A percentile compares a stretch with the other conserved stretches of the same genome.
phyloP scores from a whole-genome alignment of 1,140 invertebrate species.

The Delia radicum region DNA sequence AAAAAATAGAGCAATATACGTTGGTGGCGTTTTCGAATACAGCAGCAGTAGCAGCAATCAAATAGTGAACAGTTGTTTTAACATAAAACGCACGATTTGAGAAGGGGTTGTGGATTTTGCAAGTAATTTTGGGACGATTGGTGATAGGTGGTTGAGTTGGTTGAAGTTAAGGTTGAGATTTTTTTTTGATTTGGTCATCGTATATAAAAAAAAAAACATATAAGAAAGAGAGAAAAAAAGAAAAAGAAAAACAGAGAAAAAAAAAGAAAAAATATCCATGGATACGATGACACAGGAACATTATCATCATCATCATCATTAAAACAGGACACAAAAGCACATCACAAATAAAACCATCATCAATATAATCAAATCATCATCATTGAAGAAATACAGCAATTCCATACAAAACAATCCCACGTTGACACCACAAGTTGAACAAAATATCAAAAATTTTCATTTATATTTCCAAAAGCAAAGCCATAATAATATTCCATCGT shows the following conservation, averaged over 20 bases:
- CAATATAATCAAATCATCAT: background rate
- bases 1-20: background rate
- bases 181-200: slow-evolving; percentile 24
- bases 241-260: slow-evolving; percentile 51
- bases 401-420: slow-evolving; percentile 34
- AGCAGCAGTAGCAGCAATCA: background rate
- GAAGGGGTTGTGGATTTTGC: slow-evolving; percentile 7
- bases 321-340: background rate
- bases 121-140: slow-evolving; percentile 1
- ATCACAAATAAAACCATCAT: background rate
- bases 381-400: background rate
- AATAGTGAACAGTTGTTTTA: background rate
- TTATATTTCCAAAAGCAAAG: slow-evolving; percentile 23
- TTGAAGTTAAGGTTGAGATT: background rate
- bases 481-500: slow-evolving; percentile 16
- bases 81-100: background rate
- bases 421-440: slow-evolving; percentile 41
- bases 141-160: background rate
- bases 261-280: slow-evolving; percentile 38
- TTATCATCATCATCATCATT: background rate
- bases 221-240: slow-evolving; percentile 55
- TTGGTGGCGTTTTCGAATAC: slow-evolving; percentile 3
- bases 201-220: slow-evolving; percentile 26
- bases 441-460: background rate
- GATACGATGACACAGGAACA: background rate